Base-by-base conservation (phyloP, 2,797 vertebrate species). In the Micromesistius poutassou region DNA sequence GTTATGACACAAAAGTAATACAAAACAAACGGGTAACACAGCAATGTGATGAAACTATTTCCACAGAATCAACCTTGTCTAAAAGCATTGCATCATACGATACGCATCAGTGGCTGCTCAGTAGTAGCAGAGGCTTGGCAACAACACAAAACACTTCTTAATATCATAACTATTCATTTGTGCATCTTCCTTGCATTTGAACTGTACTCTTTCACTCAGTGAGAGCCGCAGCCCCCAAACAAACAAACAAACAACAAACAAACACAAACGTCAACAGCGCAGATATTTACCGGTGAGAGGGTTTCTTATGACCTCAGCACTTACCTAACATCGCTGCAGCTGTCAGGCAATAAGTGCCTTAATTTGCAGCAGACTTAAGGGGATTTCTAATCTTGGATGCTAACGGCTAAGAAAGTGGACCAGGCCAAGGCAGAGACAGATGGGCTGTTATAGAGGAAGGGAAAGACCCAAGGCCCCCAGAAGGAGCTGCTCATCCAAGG, bases 321-420 rank as follows among this genome's bases (percentile, higher is more conserved):
- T 88, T 87, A 87, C 80, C 77, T 79, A 84, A 89, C 83, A 73
- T 82, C 78, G 73, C 78, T 83, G 87, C 84, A 76, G 84, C 81
- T 80, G 81, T 76, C 66, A 10, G 71, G 38, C 80, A 84, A 78
- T 74, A 79, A 78, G 79, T 81, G 77, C 22, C 74, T 77, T 89
- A 84, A 91, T 74, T 89, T 78, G 84, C 85, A 78, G 50, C 46
- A 74, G 71, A 79, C 79, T 66, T 73, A 25, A 6, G 76, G 76
- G 74, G 36, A 79, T 75, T 77, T 50, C 72, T 89, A 87, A 87
- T 89, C 86, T 85, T 33, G 38, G 74, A 75, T 71, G 78, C 82
- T 31, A 55, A 42, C 28, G 72, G 78, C 84, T 86, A 89, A 81
- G 90, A 91, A 91, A 93, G 89, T 92, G 90, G 87, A 89, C 83